Conservation (phyloP, 2,113 vertebrate genomes). For the Oostethus manadensis region DNA sequence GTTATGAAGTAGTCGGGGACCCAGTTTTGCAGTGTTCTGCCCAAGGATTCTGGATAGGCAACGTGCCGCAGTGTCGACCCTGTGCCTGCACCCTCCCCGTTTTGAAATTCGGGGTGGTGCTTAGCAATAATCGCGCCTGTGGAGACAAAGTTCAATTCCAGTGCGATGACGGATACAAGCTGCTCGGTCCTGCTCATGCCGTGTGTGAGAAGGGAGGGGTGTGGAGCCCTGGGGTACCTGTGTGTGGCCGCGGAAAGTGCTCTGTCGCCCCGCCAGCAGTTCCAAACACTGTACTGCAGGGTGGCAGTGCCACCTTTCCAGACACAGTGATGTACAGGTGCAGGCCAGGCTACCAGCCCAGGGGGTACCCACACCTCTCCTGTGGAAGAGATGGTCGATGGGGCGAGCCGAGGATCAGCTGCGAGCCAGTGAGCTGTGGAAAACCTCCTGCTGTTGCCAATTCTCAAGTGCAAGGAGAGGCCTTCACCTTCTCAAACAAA, state of each 20-base stretch:
- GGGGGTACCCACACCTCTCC: conserved; percentile 73
- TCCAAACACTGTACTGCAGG: conserved; percentile 78
- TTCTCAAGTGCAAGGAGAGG: conserved; percentile 69
- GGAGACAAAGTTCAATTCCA: conserved; percentile 75
- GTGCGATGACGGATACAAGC: conserved; percentile 81
- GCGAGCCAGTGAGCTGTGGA: conserved; percentile 83
- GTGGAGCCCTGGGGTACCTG: conserved; percentile 85
- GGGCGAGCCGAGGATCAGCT: conserved; percentile 81
- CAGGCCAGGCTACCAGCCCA: conserved; percentile 77
- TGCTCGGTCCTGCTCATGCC: conserved; percentile 80
- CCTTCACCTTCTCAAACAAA: conserved; percentile 79
- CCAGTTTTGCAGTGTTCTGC: conserved; percentile 79
- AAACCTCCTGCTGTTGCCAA: conserved; percentile 78
- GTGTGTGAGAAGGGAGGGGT: conserved; percentile 79
- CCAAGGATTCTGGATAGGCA: conserved; percentile 82
- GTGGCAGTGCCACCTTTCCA: conserved; percentile 68
- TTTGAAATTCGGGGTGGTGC: conserved; percentile 72
- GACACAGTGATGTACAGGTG: conserved; percentile 84
- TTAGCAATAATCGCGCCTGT: conserved; percentile 77
- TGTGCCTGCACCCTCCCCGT: conserved; percentile 78
- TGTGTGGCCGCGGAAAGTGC: conserved; percentile 78
- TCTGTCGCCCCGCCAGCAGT: conserved; percentile 79
- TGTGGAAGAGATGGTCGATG: conserved; percentile 81
- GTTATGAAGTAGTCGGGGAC: conserved; percentile 81
- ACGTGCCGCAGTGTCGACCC: conserved; percentile 77